Base-by-base conservation (phyloP, 2,888 invertebrate species). In the Margaritifera margaritifera region DNA sequence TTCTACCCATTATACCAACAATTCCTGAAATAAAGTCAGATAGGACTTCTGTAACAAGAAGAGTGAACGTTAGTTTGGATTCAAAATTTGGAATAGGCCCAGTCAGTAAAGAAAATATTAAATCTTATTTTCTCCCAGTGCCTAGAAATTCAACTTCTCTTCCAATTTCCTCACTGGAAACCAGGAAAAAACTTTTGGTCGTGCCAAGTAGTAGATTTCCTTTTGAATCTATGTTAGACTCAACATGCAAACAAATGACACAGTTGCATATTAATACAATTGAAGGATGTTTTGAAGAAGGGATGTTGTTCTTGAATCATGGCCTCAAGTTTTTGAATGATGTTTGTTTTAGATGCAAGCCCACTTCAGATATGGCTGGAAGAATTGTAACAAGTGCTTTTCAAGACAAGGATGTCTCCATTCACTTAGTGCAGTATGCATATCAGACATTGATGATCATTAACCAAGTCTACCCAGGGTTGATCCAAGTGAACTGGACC, bases 401-500 rank as follows among this genome's bases (percentile, higher is more conserved):
- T 42, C 52, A 56, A 15, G 31, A 31, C 8, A 62, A 69, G 22
- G 24, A 22, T 20, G 24, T 51, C 6, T n/a, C 58, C 25, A 31
- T 20, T 27, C 42, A 69, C 20, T 42, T 42, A 11, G 60, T 65
- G 15, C 62, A 69, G 42, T 27, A 60, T 27, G 52, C 71, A 4
- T 74, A 71, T 50, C 69, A 74, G 55, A 62, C 74, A 4, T 62
- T 81, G 53, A 56, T 69, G 15, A 53, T 60, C 19, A 58, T 81
- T 19, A 69, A 74, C 57, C 69, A 68, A 25, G 69, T 62, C 57
- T 71, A 71, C 57, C 78, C 77, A 5, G 77, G 66, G 24, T 56
- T 68, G n/a, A 61, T 82, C 25, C 53, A 69, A 18, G 67, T 81
- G 11, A 74, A 74, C 42, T 80, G 78, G 78, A 71, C 72, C 5